These are phyloP conservation scores for Mirza zaza DNA, from an alignment of 2,113 vertebrate species.

Conservation along the genomic window DNA sequence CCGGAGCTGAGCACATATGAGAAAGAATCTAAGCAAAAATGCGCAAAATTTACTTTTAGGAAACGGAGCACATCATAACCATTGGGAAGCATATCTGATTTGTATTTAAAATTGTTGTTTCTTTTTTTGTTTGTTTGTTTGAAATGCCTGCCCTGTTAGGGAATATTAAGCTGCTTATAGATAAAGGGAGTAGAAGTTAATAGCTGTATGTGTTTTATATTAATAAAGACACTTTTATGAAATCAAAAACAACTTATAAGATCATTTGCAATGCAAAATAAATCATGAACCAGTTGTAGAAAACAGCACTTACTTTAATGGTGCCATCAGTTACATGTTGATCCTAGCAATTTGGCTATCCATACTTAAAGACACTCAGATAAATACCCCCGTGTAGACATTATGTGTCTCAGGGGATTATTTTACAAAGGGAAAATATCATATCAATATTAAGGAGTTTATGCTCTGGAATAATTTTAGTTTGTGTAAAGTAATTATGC, in stretches of 20 bases:
- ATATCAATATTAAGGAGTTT: background rate
- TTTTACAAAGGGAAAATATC: background rate
- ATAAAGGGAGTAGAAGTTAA: background rate
- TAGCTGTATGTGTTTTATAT: conserved; percentile 4
- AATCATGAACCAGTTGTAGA: background rate
- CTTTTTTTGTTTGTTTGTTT: background rate
- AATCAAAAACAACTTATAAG: conserved; percentile 1
- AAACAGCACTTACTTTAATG: background rate
- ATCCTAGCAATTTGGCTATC: background rate
- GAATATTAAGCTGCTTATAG: background rate
- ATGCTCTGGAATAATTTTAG: background rate
- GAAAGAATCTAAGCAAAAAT: background rate
- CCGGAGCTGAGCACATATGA: no score
- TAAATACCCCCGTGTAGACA: background rate
- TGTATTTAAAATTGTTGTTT: background rate
- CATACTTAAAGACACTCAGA: background rate
- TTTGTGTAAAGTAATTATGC: conserved; percentile 2
- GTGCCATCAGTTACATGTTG: background rate
- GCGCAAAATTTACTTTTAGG: background rate
- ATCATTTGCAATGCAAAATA: conserved; percentile 19
- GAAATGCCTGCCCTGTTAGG: background rate
- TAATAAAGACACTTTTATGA: conserved; percentile 7
- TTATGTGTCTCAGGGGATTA: background rate
- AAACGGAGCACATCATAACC: background rate
- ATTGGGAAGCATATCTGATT: background rate